Conservation (phyloP, 2,113 vertebrate genomes). For the Pygoscelis adeliae region DNA sequence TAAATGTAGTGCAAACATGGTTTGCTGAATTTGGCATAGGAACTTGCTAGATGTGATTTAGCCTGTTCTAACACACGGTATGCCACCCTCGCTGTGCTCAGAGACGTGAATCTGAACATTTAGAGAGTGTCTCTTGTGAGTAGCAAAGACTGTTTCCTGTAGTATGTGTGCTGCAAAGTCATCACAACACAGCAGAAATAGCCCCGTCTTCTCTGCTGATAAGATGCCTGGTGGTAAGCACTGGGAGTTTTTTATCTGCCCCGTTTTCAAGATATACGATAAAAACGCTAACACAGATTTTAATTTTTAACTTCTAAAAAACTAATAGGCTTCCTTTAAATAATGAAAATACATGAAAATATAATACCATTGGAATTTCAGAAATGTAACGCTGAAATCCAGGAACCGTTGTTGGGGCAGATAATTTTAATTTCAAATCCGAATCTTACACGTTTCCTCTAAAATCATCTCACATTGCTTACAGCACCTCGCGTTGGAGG, state of each 20-base stretch:
- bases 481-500: neutral
- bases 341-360: neutral
- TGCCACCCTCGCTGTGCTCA: neutral
- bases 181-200: neutral
- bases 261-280: neutral
- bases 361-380: neutral
- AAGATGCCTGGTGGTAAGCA: neutral
- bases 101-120: neutral
- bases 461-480: neutral
- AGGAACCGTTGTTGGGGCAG: neutral
- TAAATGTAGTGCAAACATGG: accelerated
- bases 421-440: neutral
- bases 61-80: neutral
- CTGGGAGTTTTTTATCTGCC: neutral
- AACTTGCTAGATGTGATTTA: neutral
- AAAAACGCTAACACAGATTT: neutral
- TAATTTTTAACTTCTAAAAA: neutral
- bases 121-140: neutral
- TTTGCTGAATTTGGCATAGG: neutral
- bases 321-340: neutral
- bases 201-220: neutral
- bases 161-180: neutral
- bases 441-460: neutral
- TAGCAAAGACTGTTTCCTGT: neutral
- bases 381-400: neutral